These are phyloP conservation scores for Triops longicaudatus DNA, from an alignment of 1,140 invertebrate species.

Conservation along the genomic window DNA sequence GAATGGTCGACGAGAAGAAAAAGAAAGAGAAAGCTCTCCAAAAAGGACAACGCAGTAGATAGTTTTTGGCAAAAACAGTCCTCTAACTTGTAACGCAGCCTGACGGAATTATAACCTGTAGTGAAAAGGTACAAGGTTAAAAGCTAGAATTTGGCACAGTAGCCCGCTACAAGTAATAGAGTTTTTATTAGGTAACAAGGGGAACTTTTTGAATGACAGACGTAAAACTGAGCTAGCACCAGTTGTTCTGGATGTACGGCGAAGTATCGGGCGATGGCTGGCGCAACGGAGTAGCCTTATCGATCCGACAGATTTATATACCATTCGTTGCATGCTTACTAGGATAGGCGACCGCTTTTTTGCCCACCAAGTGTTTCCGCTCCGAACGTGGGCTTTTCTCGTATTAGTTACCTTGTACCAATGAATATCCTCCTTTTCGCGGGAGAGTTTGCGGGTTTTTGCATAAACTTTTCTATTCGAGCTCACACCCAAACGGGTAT, in stretches of 20 bases:
- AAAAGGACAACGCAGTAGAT: not conserved
- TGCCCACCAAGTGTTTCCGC: not conserved
- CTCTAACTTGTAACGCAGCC: not conserved
- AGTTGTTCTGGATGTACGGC: not conserved
- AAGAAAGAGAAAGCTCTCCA: not conserved
- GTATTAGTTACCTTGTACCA: not conserved
- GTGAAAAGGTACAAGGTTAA: not conserved
- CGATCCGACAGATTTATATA: conserved; percentile 2
- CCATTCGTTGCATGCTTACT: conserved; percentile 6
- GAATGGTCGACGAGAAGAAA: not conserved
- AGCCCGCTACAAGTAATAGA: not conserved
- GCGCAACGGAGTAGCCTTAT: conserved; percentile 7
- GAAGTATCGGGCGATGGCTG: not conserved
- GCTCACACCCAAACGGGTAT: not conserved
- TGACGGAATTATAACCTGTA: not conserved
- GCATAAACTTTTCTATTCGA: not conserved
- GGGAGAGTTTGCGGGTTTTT: not conserved
- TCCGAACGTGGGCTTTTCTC: not conserved
- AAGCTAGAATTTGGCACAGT: not conserved
- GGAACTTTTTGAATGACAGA: conserved; percentile 6
- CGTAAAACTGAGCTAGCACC: not conserved
- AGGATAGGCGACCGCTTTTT: not conserved
- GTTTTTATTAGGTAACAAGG: not conserved
- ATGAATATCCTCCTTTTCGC: not conserved
- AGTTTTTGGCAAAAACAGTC: not conserved